Evolutionary conservation across 2,113 vertebrate species (phyloP).

Genomic region (Zosterops borbonicus): DNA sequence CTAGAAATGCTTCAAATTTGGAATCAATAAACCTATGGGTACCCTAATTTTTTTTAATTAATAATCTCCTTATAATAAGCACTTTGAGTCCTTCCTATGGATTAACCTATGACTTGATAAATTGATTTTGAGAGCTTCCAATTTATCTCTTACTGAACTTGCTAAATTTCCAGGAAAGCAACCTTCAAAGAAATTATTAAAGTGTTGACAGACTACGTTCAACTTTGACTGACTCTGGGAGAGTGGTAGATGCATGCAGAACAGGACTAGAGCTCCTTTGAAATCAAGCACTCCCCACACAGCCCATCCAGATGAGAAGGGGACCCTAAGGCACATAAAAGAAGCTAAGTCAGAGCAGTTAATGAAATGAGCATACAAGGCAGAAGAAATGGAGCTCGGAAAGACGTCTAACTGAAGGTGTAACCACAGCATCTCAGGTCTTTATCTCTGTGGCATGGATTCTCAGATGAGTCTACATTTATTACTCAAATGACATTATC

Average conservation of each 20-base stretch:
- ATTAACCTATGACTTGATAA: background rate
- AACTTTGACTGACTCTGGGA: background rate
- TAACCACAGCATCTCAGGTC: background rate
- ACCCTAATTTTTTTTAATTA: background rate
- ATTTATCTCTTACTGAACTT: background rate
- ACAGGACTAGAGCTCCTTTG: background rate
- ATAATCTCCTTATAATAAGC: background rate
- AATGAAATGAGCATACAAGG: background rate
- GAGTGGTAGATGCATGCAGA: fast-evolving
- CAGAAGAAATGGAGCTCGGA: background rate
- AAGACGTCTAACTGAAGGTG: background rate
- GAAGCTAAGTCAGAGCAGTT: background rate
- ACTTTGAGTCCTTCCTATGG: background rate
- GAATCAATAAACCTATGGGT: background rate
- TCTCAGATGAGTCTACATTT: background rate
- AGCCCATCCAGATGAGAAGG: background rate
- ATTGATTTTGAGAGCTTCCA: background rate
- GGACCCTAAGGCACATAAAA: background rate
- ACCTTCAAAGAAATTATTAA: background rate
- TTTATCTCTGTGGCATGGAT: background rate
- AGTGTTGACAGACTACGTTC: background rate
- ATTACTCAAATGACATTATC: background rate
- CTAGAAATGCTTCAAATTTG: background rate
- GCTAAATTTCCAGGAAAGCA: background rate
- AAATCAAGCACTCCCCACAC: background rate